Evolutionary conservation across 2,888 invertebrate species (phyloP), one percentile per base, ranked within the genome.

Genomic region (Margaritifera margaritifera): DNA sequence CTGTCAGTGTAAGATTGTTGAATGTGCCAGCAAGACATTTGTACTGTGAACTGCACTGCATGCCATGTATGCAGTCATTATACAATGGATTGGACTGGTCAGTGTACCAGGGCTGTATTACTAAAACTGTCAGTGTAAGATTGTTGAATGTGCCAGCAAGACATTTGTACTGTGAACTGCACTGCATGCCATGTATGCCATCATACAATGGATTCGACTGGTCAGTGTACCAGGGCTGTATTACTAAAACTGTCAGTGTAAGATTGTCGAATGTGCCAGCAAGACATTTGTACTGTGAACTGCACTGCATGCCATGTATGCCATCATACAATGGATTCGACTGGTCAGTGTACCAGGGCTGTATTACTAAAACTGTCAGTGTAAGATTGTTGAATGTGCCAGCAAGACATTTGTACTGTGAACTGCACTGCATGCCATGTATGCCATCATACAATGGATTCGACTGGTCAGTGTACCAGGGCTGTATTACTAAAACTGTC

Each of bases 201-300:
- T 87, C 82, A 58, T 88, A 88, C 0, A 80, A 70, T 6, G 88
- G 88, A 72, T 88, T 88, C 19, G 84, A 72, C 67, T 84, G 85
- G 70, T 82, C 79, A 8, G 78, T 74, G 72, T 85, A 85, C 53
- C 79, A 78, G 22, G 83, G 60, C 85, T 84, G 72, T 82, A n/a
- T n/a, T n/a, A n/a, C n/a, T n/a, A n/a, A n/a, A n/a, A n/a, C n/a
- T n/a, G n/a, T n/a, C n/a, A n/a, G n/a, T n/a, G n/a, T n/a, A n/a
- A n/a, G n/a, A n/a, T n/a, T n/a, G n/a, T n/a, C n/a, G n/a, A n/a
- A n/a, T n/a, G n/a, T n/a, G n/a, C n/a, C n/a, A n/a, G n/a, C n/a
- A n/a, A n/a, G n/a, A n/a, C n/a, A n/a, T n/a, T n/a, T n/a, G n/a
- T n/a, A n/a, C n/a, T n/a, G n/a, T n/a, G n/a, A n/a, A n/a, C n/a